phyloP scores from a whole-genome alignment of 2,113 vertebrate species.

The Anthoscopus minutus region DNA sequence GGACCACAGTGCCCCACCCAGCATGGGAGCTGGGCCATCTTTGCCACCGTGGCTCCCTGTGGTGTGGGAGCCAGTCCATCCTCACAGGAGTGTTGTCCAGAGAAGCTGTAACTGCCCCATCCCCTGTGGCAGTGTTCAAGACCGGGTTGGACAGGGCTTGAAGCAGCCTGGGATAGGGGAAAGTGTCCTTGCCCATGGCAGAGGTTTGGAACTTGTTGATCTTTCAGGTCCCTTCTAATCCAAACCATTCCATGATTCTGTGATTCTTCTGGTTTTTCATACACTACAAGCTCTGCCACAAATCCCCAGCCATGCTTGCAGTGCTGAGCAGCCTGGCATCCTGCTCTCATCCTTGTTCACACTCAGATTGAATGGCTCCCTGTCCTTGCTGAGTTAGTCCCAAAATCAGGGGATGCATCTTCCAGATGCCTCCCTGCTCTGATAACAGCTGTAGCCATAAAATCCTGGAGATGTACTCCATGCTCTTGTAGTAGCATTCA shows the following conservation, averaged over 20 bases:
- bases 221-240: neutral
- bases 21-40: fast-evolving
- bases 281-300: fast-evolving
- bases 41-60: fast-evolving
- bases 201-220: neutral
- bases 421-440: fast-evolving
- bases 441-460: neutral
- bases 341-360: neutral
- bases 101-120: neutral
- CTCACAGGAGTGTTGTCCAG: neutral
- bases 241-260: neutral
- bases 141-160: neutral
- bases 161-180: neutral
- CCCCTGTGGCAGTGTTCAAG: neutral
- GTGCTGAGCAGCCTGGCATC: neutral
- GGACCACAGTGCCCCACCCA: neutral
- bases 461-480: fast-evolving
- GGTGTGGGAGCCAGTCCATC: neutral
- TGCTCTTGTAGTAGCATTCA: neutral
- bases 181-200: neutral
- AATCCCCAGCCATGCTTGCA: fast-evolving
- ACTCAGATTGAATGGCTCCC: neutral
- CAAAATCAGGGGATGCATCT: neutral
- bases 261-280: neutral
- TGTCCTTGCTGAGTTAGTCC: neutral